phyloP scores from a whole-genome alignment of 37 sponge, comb jelly and placozoan species.

The Spongilla lacustris region DNA sequence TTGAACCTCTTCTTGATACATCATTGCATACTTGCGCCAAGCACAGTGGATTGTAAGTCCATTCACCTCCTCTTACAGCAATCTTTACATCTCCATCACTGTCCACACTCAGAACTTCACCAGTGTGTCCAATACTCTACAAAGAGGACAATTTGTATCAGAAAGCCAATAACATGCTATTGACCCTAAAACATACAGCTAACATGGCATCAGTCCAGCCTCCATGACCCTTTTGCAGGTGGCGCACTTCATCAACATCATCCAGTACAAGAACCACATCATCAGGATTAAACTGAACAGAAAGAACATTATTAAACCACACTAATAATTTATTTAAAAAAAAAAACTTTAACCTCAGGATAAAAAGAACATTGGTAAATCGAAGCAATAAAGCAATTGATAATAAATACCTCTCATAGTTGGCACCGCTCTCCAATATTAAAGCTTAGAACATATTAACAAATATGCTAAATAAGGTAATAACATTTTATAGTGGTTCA shows the following conservation, averaged over 20 bases:
- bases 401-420: too few relatives aligned
- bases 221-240: neutral
- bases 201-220: neutral
- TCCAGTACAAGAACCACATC: neutral
- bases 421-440: too few relatives aligned
- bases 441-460: too few relatives aligned
- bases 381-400: too few relatives aligned
- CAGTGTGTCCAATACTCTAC: neutral
- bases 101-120: neutral
- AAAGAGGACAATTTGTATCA: neutral
- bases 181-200: neutral
- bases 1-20: neutral
- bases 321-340: too few relatives aligned
- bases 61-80: neutral
- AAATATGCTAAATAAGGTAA: too few relatives aligned
- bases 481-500: too few relatives aligned
- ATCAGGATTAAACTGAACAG: neutral
- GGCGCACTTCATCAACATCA: neutral
- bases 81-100: neutral
- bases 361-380: too few relatives aligned
- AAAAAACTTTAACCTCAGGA: too few relatives aligned
- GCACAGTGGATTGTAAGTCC: neutral
- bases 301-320: neutral
- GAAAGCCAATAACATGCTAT: too few relatives aligned
- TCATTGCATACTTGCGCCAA: neutral